Base-by-base conservation (phyloP, 2,797 vertebrate species). In the Acropternis orthonyx region DNA sequence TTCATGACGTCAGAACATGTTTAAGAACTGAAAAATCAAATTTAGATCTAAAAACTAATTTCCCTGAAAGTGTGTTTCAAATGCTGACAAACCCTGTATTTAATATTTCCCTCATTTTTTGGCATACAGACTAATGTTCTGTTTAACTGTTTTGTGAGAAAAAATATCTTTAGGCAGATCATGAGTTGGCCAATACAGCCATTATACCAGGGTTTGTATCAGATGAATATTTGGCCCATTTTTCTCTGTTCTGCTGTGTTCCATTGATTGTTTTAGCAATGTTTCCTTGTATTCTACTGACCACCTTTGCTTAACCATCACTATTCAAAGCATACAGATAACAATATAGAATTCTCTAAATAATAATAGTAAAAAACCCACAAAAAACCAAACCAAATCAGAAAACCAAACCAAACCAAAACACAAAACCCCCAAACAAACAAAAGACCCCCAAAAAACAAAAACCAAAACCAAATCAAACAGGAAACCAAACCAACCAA, bases 101-200 rank as follows among this genome's bases (percentile, higher is more conserved):
- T 71, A 51, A 30, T 44, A 3, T 36, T 84, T 81, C 27, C 21
- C 15, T 84, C 6, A 9, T 74, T 71, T 82, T 88, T 83, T 12
- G 3, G 6, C 8, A n/a, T 39, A 44, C 0, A 10, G 4, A 3
- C 8, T 46, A 48, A 66, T 5, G 2, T 19, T 75, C 14, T 82
- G 6, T 54, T 62, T 49, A 27, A 49, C 7, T 12, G 21, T 91
- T 75, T 43, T 34, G 12, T 55, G 49, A 52, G 12, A 41, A 61
- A 52, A 77, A 63, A 18, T 10, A 13, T 41, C 21, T 48, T 61
- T 37, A 75, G 67, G 3, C 14, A 68, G 23, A 78, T 48, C 16
- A 10, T 58, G 8, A 80, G 18, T 6, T 69, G 19, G 13, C 5
- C 41, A 75, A n/a, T 46, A 34, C 12, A 72, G 12, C 2, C 54